phyloP scores from a whole-genome alignment of 2,113 vertebrate genomes.

The Eptesicus fuscus region DNA sequence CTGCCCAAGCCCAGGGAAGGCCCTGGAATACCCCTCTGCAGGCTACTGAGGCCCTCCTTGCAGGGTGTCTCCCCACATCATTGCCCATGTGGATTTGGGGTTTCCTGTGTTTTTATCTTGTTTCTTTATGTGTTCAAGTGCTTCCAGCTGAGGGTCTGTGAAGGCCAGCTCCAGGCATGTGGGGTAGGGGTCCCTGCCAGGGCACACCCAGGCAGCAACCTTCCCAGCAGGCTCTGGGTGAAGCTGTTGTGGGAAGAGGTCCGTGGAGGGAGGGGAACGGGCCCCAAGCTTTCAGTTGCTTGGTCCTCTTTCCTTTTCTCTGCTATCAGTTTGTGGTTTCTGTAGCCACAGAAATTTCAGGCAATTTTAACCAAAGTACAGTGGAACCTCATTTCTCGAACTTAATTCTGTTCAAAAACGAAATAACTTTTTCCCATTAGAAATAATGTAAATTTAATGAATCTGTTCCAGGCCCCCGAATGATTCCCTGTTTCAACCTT shows the following conservation, averaged over 20 bases:
- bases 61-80: accelerated
- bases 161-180: not conserved
- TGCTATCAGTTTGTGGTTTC: constrained; percentile 41
- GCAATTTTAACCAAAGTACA: not conserved
- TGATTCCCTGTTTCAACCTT: too few species aligned
- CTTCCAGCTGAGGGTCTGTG: not conserved
- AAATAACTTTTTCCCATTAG: too few species aligned
- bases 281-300: not conserved
- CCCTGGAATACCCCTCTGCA: constrained; percentile 30
- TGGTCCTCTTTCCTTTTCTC: not conserved
- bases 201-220: not conserved
- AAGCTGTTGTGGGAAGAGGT: not conserved
- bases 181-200: too few species aligned
- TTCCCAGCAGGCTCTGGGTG: not conserved
- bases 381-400: too few species aligned
- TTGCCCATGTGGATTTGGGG: not conserved
- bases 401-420: too few species aligned
- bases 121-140: not conserved
- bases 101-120: not conserved
- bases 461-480: too few species aligned
- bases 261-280: not conserved
- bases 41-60: constrained; percentile 52
- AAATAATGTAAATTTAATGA: too few species aligned
- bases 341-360: not conserved
- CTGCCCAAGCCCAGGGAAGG: not conserved